Conservation (phyloP, 2,113 vertebrate species). For the Capreolus pygargus region DNA sequence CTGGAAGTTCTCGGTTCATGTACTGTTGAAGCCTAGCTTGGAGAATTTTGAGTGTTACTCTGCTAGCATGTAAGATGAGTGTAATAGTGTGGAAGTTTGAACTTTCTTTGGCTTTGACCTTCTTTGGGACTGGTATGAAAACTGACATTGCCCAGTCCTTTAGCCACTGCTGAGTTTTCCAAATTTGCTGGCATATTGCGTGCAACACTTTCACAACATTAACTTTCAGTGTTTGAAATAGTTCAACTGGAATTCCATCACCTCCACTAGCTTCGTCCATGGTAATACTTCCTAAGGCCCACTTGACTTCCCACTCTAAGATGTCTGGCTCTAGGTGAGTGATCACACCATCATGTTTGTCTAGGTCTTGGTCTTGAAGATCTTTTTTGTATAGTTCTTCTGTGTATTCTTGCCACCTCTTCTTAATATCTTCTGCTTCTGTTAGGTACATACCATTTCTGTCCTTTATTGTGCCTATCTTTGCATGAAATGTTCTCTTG, state of each 20-base stretch:
- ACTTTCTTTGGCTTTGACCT: neutral
- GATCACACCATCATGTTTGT: neutral
- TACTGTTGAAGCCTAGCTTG: neutral
- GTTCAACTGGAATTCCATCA: neutral
- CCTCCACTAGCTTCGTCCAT: neutral
- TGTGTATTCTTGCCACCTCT: neutral
- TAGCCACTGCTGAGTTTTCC: neutral
- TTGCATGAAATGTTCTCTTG: neutral
- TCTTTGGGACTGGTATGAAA: neutral
- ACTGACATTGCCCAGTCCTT: neutral
- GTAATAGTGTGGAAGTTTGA: neutral
- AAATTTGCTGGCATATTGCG: neutral
- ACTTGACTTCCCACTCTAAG: neutral
- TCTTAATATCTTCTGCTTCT: neutral
- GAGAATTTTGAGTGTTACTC: neutral
- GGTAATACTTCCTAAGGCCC: neutral
- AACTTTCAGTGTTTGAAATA: neutral
- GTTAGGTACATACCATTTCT: neutral
- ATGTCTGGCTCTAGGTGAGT: neutral
- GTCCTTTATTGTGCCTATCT: neutral
- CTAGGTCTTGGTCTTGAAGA: neutral
- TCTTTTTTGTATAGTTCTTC: neutral
- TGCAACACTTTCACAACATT: neutral
- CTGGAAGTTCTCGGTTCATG: neutral
- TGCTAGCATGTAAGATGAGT: neutral